Evolutionary conservation across 2,113 vertebrate species (phyloP).

Genomic region (Cygnus atratus): DNA sequence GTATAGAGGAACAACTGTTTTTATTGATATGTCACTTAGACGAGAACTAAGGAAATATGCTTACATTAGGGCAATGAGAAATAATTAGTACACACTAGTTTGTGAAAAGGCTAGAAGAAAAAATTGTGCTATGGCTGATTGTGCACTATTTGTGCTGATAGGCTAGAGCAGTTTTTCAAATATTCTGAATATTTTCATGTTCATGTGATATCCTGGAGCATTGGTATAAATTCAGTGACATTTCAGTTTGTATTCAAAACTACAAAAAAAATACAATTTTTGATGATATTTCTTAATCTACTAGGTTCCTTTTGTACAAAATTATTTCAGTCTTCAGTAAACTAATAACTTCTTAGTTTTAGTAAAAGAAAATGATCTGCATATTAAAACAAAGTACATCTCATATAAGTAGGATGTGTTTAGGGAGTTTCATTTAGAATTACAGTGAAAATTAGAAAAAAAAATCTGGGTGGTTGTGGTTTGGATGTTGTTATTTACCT

Average conservation of each 20-base stretch:
- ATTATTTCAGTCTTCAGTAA: background rate
- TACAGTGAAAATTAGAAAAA: background rate
- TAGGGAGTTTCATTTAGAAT: background rate
- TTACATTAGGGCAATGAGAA: background rate
- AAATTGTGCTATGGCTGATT: background rate
- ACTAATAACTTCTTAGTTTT: background rate
- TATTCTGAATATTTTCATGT: background rate
- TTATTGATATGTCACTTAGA: background rate
- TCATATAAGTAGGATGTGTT: background rate
- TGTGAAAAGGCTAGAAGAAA: background rate
- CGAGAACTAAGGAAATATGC: background rate
- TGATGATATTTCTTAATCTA: background rate
- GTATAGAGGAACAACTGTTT: background rate
- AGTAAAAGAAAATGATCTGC: background rate
- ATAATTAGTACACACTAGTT: background rate
- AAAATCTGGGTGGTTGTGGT: fast-evolving
- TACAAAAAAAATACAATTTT: background rate
- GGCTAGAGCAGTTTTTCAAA: background rate
- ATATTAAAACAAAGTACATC: background rate
- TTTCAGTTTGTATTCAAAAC: background rate
- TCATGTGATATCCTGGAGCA: background rate
- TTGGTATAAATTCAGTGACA: background rate
- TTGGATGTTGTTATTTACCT: background rate
- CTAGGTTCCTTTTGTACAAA: background rate
- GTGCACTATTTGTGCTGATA: background rate